Evolutionary conservation across 2,888 invertebrate species (phyloP), one percentile per base, ranked within the genome.

Genomic region (Caenorhabditis drosophilae): DNA sequence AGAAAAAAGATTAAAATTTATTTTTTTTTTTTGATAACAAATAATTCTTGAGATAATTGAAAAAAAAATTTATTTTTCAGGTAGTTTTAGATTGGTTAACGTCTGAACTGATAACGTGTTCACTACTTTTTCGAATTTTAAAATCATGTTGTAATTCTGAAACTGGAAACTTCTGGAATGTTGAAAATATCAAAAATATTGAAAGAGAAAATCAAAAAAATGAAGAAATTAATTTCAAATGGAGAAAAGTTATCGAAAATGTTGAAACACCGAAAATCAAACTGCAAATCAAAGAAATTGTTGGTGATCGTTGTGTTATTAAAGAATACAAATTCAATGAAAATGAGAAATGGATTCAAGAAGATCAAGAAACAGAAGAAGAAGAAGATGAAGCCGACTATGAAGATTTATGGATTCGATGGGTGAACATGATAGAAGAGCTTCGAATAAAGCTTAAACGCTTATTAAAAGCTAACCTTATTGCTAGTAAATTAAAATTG

Each of bases 21-120:
- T n/a, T n/a, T n/a, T n/a, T n/a, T n/a, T n/a, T n/a, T n/a, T n/a
- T n/a, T n/a, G n/a, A n/a, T n/a, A n/a, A n/a, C n/a, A n/a, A n/a
- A n/a, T n/a, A n/a, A n/a, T n/a, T n/a, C n/a, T n/a, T n/a, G n/a
- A n/a, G n/a, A n/a, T n/a, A n/a, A n/a, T n/a, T n/a, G n/a, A n/a
- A n/a, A n/a, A n/a, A n/a, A n/a, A n/a, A n/a, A n/a, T n/a, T n/a
- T n/a, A n/a, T n/a, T n/a, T n/a, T n/a, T n/a, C n/a, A n/a, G n/a
- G n/a, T 60, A 12, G 35, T 66, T 7, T 49, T 66, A 18, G 66
- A 66, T 22, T 66, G 66, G 66, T 45, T 66, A 12, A 60, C 38
- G n/a, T 60, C 60, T 4, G 66, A 66, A 38, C 25, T 66, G 2
- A 51, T 55, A 11, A 44, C 66, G 4, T 47, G 42, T 35, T 66